Conservation (phyloP, 2,113 vertebrate genomes). For the Brienomyrus longianalis region DNA sequence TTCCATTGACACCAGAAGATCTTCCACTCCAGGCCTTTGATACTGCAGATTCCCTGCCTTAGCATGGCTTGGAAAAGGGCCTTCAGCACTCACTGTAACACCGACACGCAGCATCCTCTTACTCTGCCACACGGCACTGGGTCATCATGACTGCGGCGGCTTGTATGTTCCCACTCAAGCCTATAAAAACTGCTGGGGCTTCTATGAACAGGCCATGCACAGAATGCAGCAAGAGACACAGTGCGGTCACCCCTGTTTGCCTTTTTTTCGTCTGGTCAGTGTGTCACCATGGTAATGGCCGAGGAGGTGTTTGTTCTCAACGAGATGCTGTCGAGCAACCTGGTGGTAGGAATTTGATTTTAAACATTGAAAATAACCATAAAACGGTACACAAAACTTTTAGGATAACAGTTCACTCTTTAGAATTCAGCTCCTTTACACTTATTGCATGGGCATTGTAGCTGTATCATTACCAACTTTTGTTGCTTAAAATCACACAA, state of each 20-base stretch:
- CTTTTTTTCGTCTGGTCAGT: constrained; percentile 49
- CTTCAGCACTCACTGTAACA: background rate
- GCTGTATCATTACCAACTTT: background rate
- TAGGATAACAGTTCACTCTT: background rate
- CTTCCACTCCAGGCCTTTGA: background rate
- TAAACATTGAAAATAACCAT: background rate
- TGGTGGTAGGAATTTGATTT: background rate
- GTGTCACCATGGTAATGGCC: constrained; percentile 56
- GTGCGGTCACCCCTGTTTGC: background rate
- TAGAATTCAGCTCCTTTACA: background rate
- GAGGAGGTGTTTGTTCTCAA: background rate
- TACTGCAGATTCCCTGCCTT: background rate
- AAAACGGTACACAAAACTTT: background rate
- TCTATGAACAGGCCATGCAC: background rate
- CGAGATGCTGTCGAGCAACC: constrained; percentile 18
- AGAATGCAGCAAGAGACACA: background rate
- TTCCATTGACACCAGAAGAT: background rate
- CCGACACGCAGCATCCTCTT: background rate
- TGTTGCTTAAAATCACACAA: background rate
- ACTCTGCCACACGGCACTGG: background rate
- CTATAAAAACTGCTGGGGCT: background rate
- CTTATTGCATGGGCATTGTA: background rate
- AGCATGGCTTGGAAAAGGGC: background rate
- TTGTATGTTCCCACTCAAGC: background rate
- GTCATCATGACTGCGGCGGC: background rate